Evolutionary conservation across 92 coral and sea anemone species (phyloP).

Genomic region (Ricordea florida): DNA sequence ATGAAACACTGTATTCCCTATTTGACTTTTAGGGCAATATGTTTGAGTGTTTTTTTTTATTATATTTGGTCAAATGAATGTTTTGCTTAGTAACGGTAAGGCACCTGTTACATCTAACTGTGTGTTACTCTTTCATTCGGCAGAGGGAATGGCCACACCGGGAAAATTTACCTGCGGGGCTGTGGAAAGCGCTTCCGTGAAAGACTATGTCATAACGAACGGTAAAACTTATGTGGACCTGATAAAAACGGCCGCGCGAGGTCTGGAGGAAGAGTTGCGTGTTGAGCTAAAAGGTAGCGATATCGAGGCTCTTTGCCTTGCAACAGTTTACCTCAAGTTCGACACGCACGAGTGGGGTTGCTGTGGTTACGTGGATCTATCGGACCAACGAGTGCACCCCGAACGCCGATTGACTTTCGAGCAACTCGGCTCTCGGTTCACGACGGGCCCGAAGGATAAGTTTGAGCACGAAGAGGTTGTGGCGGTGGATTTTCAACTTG

Average conservation of each 20-base stretch:
- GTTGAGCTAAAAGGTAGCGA: slow-evolving; percentile 80
- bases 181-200: slow-evolving; percentile 93
- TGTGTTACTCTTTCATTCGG: not conserved
- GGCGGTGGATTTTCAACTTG: slow-evolving; percentile 83
- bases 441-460: slow-evolving; percentile 93
- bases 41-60: not conserved
- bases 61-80: too few species aligned
- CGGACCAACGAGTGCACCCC: slow-evolving; percentile 86
- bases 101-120: too few species aligned
- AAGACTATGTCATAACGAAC: slow-evolving; percentile 67
- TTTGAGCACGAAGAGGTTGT: slow-evolving; percentile 87
- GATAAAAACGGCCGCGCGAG: slow-evolving; percentile 91
- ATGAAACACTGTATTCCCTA: not conserved
- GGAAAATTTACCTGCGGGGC: slow-evolving; percentile 97
- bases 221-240: slow-evolving; percentile 70
- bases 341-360: slow-evolving; percentile 99
- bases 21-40: too few species aligned
- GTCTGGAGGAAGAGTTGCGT: slow-evolving; percentile 92
- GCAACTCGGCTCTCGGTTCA: slow-evolving; percentile 82
- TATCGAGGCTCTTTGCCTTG: slow-evolving; percentile 80
- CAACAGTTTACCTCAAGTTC: slow-evolving; percentile 94
- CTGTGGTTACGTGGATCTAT: slow-evolving; percentile 97
- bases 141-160: slow-evolving; percentile 98
- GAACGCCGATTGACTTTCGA: slow-evolving; percentile 84
- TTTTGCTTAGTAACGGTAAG: too few species aligned